Evolutionary conservation across 2,888 invertebrate species (phyloP).

Genomic region (Meiosimyza platycephala): DNA sequence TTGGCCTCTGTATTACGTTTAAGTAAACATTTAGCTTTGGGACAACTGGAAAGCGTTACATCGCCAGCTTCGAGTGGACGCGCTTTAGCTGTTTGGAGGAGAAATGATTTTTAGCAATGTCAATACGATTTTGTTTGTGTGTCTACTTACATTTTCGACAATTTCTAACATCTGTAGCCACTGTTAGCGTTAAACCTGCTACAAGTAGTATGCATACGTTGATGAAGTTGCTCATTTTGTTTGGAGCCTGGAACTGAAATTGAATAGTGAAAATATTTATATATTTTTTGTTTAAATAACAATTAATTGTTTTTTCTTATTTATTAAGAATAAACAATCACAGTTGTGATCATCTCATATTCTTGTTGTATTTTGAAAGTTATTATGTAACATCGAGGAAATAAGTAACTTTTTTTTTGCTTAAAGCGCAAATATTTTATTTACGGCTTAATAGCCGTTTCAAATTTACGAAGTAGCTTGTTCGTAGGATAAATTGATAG

Average conservation of each 20-base stretch:
- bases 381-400: too few species aligned
- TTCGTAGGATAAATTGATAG: too few species aligned
- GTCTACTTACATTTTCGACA: constrained; percentile 58
- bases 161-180: constrained; percentile 53
- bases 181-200: constrained; percentile 41
- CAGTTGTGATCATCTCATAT: too few species aligned
- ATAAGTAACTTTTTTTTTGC: too few species aligned
- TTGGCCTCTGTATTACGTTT: constrained; percentile 72
- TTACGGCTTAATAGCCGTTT: too few species aligned
- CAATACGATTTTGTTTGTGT: neutral
- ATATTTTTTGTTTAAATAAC: too few species aligned
- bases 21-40: constrained; percentile 74
- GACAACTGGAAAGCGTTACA: constrained; percentile 73
- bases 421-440: too few species aligned
- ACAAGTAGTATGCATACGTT: constrained; percentile 54
- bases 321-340: too few species aligned
- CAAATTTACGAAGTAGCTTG: too few species aligned
- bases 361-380: too few species aligned
- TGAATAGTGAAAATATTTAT: neutral
- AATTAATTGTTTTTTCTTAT: too few species aligned
- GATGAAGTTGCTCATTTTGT: constrained; percentile 43
- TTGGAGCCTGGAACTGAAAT: neutral
- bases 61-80: constrained; percentile 65
- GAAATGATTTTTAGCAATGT: neutral
- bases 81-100: constrained; percentile 65